A percentile compares a stretch with the other conserved stretches of the same genome.
These are phyloP conservation scores for Tetranychus piercei DNA, from an alignment of 2,888 invertebrate genomes.

Conservation along the genomic window DNA sequence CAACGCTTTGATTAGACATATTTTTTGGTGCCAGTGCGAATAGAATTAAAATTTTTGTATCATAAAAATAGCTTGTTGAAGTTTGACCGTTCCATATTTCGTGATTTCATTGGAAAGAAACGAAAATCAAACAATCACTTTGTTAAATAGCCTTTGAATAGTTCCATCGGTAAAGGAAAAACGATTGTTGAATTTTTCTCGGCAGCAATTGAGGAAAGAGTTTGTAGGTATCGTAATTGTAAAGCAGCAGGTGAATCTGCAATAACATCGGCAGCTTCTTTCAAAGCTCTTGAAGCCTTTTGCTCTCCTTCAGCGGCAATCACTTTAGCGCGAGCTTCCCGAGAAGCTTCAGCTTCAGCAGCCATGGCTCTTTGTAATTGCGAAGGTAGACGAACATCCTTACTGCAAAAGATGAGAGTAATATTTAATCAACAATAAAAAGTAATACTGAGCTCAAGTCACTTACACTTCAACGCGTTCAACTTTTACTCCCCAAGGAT, in stretches of 20 bases:
- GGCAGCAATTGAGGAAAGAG: slow-evolving; percentile 69
- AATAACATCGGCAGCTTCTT: slow-evolving; percentile 37
- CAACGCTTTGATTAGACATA: too few species aligned
- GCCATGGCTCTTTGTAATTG: slow-evolving; percentile 66
- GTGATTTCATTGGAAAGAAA: neutral
- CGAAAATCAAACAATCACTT: slow-evolving; percentile 43
- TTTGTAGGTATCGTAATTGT: slow-evolving; percentile 53
- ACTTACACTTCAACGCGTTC: slow-evolving; percentile 90
- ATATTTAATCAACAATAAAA: neutral
- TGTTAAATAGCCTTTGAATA: slow-evolving; percentile 40
- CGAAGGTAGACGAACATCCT: slow-evolving; percentile 56
- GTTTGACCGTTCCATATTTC: neutral
- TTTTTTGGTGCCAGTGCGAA: too few species aligned
- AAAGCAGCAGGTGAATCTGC: slow-evolving; percentile 31
- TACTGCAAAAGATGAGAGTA: slow-evolving; percentile 30
- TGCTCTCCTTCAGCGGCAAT: slow-evolving; percentile 94
- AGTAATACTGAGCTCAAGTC: neutral
- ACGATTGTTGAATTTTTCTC: slow-evolving; percentile 89
- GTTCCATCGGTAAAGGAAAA: slow-evolving; percentile 20
- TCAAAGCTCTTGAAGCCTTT: slow-evolving; percentile 52
- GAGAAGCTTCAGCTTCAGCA: slow-evolving; percentile 64
- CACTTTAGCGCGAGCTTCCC: slow-evolving; percentile 63
- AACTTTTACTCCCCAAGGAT: slow-evolving; percentile 76
- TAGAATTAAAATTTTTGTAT: too few species aligned
- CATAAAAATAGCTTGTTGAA: too few species aligned